phyloP scores from a whole-genome alignment of 2,888 invertebrate species.

The Phymatocera aterrima region DNA sequence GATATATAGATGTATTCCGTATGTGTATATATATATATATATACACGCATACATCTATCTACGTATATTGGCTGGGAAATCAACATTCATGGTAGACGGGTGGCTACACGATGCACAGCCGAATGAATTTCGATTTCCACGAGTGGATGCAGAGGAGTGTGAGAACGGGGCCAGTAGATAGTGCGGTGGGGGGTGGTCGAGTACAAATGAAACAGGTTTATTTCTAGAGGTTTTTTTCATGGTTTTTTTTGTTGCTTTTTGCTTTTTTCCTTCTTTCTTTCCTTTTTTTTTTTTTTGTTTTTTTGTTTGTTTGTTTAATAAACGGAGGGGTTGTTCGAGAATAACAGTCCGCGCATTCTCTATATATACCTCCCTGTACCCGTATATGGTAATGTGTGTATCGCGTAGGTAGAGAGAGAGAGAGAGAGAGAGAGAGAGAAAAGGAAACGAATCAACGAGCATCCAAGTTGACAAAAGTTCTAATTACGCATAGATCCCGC shows the following conservation, averaged over 20 bases:
- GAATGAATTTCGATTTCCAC: constrained; percentile 43
- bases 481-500: constrained; percentile 1
- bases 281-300: too few relatives aligned
- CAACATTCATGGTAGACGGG: constrained; percentile 37
- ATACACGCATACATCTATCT: neutral
- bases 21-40: neutral
- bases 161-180: neutral
- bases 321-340: too few relatives aligned
- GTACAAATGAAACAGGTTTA: constrained; percentile 36
- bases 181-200: neutral
- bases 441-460: constrained; percentile 10
- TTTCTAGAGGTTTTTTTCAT: neutral
- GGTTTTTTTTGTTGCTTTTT: too few relatives aligned
- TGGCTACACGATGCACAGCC: constrained; percentile 37
- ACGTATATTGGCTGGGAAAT: constrained; percentile 25
- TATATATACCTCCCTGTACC: too few relatives aligned
- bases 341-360: too few relatives aligned
- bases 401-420: too few relatives aligned
- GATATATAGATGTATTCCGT: neutral
- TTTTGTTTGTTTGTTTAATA: neutral
- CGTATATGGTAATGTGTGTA: too few relatives aligned
- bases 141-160: constrained; percentile 13
- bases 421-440: too few relatives aligned
- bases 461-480: constrained; percentile 26
- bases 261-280: too few relatives aligned